Evolutionary conservation across 1,140 invertebrate species (phyloP).

Genomic region (Theocolax elegans): DNA sequence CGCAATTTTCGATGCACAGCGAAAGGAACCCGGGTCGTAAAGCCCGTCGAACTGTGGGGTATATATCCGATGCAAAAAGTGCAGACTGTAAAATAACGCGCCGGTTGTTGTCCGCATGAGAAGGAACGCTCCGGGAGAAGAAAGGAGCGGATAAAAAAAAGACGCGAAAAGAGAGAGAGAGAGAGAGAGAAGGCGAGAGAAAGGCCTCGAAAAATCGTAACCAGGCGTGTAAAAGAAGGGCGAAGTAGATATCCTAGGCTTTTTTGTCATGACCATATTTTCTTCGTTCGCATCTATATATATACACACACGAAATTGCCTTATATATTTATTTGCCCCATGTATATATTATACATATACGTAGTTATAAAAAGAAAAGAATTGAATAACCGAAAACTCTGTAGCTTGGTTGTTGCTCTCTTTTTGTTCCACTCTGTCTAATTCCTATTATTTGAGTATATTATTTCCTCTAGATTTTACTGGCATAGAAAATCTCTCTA

Average conservation of each 20-base stretch:
- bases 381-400: slow-evolving; percentile 7
- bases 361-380: background rate
- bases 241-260: slow-evolving; percentile 25
- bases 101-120: slow-evolving; percentile 18
- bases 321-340: background rate
- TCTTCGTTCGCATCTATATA: slow-evolving; percentile 15
- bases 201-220: slow-evolving; percentile 27
- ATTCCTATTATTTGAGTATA: slow-evolving; percentile 26
- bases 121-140: slow-evolving; percentile 27
- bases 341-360: background rate
- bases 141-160: slow-evolving; percentile 20
- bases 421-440: slow-evolving; percentile 21
- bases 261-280: slow-evolving; percentile 17
- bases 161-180: slow-evolving; percentile 13
- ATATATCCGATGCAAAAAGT: slow-evolving; percentile 24
- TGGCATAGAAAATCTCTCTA: slow-evolving; percentile 21
- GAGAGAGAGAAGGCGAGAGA: slow-evolving; percentile 34
- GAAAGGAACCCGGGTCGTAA: slow-evolving; percentile 12
- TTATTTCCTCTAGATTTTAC: slow-evolving; percentile 14
- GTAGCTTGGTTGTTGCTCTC: slow-evolving; percentile 33
- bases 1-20: slow-evolving; percentile 31
- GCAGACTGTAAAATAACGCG: slow-evolving; percentile 37
- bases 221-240: slow-evolving; percentile 31
- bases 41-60: background rate
- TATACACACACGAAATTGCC: background rate